Evolutionary conservation across 2,888 invertebrate genomes (phyloP).

Genomic region (Drosophila fulvimacula): DNA sequence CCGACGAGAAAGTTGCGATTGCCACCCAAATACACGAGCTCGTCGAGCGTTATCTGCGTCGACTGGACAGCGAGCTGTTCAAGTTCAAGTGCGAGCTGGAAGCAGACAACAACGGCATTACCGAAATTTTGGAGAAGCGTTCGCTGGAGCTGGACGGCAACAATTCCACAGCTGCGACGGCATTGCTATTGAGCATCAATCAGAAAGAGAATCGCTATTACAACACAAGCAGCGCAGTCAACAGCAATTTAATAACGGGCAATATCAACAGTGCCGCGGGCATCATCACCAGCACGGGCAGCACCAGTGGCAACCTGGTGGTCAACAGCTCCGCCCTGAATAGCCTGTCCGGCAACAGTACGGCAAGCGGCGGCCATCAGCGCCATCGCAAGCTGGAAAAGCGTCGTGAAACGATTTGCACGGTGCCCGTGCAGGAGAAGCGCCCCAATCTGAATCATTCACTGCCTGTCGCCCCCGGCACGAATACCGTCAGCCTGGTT

Average conservation of each 20-base stretch:
- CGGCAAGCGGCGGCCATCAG: conserved; percentile 44
- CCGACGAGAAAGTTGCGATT: conserved; percentile 97
- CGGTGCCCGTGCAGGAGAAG: conserved; percentile 84
- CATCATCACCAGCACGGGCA: conserved; percentile 67
- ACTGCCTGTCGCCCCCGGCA: conserved; percentile 41
- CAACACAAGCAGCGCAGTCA: conserved; percentile 50
- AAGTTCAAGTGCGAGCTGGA: conserved; percentile 99
- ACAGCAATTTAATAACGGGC: conserved; percentile 39
- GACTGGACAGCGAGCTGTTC: conserved; percentile 94
- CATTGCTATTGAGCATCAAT: conserved; percentile 86
- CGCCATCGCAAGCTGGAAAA: conserved; percentile 89
- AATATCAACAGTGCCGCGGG: conserved; percentile 50
- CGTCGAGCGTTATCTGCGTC: conserved; percentile 95
- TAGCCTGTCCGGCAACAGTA: conserved; percentile 33
- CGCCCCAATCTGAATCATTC: conserved; percentile 78
- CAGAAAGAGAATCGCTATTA: conserved; percentile 93
- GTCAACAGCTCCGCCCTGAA: conserved; percentile 32
- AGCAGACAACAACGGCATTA: conserved; percentile 99
- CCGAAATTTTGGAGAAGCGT: conserved; percentile 96
- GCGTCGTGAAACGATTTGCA: conserved; percentile 88
- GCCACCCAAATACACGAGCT: conserved; percentile 97
- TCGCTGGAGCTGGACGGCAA: conserved; percentile 93
- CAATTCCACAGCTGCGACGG: conserved; percentile 85
- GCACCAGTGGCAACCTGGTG: conserved; percentile 43
- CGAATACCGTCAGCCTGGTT: conserved; percentile 4